Conservation (phyloP, 2,797 vertebrate species). For the Pseudochirops corinnae region DNA sequence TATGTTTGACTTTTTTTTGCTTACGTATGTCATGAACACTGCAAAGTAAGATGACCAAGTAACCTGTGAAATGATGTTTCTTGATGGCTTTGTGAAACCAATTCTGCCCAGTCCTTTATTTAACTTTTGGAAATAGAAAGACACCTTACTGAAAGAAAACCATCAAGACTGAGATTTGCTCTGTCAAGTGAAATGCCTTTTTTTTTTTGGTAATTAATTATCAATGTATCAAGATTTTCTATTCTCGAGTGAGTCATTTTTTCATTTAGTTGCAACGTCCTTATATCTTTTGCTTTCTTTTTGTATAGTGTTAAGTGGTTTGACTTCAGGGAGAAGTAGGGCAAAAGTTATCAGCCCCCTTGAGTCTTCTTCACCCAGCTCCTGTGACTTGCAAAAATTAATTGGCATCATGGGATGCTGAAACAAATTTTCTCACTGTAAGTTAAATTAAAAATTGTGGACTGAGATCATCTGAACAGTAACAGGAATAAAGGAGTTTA, state of each 20-base stretch:
- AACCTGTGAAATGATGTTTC: background rate
- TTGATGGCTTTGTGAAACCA: background rate
- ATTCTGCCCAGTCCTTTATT: background rate
- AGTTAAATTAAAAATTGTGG: background rate
- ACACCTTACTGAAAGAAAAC: background rate
- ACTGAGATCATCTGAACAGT: background rate
- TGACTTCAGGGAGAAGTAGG: background rate
- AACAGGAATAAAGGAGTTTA: background rate
- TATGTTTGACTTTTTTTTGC: background rate
- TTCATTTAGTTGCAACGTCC: background rate
- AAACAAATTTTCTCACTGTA: background rate
- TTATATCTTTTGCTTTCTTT: background rate
- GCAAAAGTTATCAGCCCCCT: background rate
- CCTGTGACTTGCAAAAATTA: background rate
- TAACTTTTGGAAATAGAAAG: background rate
- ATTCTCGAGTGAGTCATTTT: background rate
- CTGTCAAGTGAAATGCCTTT: background rate
- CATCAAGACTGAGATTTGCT: background rate
- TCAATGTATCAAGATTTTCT: background rate
- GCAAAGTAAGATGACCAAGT: background rate
- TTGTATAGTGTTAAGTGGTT: background rate
- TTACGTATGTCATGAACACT: background rate
- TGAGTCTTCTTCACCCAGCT: background rate
- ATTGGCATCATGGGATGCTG: background rate
- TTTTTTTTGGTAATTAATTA: background rate